Evolutionary conservation across 2,797 vertebrate species (phyloP).

Genomic region (Enteromius fasciolatus): DNA sequence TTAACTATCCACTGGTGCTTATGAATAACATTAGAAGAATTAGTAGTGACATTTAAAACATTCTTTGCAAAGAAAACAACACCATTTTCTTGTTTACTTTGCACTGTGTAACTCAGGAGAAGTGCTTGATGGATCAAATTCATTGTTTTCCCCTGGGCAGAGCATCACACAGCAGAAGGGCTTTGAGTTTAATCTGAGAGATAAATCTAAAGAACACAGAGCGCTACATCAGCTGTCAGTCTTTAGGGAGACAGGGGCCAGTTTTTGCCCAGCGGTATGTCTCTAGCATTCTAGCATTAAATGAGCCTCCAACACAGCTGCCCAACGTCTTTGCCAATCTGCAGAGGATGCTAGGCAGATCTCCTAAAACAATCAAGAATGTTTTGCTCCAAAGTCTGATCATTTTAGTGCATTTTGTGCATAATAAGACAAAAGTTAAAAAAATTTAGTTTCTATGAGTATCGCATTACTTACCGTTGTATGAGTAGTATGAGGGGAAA

Average conservation of each 20-base stretch:
- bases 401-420: conserved; percentile 19
- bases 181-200: conserved; percentile 7
- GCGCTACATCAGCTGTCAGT: neutral
- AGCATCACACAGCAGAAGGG: neutral
- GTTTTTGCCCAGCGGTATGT: conserved; percentile 7
- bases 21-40: neutral
- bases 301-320: conserved; percentile 19
- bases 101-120: neutral
- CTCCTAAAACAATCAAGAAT: conserved; percentile 10
- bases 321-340: conserved; percentile 25
- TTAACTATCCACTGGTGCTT: neutral
- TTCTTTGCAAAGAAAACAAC: neutral
- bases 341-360: neutral
- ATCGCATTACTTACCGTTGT: neutral
- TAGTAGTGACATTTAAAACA: neutral
- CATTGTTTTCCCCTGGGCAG: conserved; percentile 4
- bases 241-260: conserved; percentile 1
- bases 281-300: conserved; percentile 30
- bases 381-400: conserved; percentile 23
- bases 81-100: neutral
- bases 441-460: neutral
- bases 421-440: neutral
- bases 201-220: conserved; percentile 33
- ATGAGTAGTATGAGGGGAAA: neutral
- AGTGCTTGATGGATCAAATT: neutral